Evolutionary conservation across 2,113 vertebrate species (phyloP).

Genomic region (Prinia subflava): DNA sequence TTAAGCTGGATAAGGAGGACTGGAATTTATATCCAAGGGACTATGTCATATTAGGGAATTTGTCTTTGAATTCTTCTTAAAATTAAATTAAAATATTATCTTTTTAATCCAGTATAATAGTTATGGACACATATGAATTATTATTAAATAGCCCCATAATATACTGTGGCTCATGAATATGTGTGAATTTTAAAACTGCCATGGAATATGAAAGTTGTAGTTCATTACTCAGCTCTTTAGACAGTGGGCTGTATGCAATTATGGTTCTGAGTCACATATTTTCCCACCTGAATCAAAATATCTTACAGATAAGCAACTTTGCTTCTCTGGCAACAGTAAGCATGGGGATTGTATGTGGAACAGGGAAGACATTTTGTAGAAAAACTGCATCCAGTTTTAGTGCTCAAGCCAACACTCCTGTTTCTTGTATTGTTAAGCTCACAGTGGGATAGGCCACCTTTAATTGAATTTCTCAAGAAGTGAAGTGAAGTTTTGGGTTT

Average conservation of each 20-base stretch:
- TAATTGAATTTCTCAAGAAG: background rate
- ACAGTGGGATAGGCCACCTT: background rate
- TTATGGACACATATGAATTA: background rate
- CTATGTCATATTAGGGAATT: background rate
- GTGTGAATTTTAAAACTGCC: background rate
- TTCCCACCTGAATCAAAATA: background rate
- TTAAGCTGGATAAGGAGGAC: background rate
- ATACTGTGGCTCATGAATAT: background rate
- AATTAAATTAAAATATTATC: background rate
- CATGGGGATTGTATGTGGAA: background rate
- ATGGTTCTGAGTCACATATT: constrained; percentile 10
- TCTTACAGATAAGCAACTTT: background rate
- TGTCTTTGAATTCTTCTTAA: background rate
- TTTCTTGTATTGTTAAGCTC: background rate
- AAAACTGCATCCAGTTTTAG: background rate
- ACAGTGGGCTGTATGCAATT: background rate
- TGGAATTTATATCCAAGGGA: background rate
- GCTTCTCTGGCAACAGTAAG: background rate
- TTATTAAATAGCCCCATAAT: background rate
- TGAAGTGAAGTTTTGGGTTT: background rate
- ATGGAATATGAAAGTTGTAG: background rate
- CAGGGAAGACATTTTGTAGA: background rate
- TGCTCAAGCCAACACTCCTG: background rate
- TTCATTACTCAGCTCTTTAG: constrained; percentile 28
- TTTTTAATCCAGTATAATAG: background rate